phyloP scores from a whole-genome alignment of 2,888 invertebrate species.

The Pollenia angustigena region DNA sequence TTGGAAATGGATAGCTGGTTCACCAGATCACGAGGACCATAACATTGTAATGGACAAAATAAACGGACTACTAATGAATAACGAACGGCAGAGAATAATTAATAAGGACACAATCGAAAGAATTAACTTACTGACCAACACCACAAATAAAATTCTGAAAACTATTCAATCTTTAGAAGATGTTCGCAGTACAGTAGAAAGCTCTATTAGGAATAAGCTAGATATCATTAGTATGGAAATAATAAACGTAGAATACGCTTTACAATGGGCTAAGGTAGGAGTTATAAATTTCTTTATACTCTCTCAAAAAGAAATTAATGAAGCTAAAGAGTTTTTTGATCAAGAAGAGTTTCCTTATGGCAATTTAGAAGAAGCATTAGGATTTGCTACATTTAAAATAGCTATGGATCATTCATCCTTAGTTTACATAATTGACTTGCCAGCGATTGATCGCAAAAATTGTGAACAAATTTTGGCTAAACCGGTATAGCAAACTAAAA shows the following conservation, averaged over 20 bases:
- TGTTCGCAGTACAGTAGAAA: background rate
- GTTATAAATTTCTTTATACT: constrained; percentile 71
- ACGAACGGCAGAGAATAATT: background rate
- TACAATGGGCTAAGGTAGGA: too few species aligned
- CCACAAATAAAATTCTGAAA: background rate
- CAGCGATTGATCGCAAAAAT: constrained; percentile 49
- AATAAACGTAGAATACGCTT: too few species aligned
- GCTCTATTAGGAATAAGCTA: too few species aligned
- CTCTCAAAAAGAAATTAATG: constrained; percentile 66
- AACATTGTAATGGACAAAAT: constrained; percentile 34
- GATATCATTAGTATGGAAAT: too few species aligned
- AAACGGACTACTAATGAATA: constrained; percentile 25
- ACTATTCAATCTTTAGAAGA: background rate
- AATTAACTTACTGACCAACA: background rate
- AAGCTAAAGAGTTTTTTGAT: constrained; percentile 55
- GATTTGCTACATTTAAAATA: constrained; percentile 67
- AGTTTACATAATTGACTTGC: constrained; percentile 65
- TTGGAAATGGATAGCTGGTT: constrained; percentile 31
- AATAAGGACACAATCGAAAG: background rate
- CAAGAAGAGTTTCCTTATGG: constrained; percentile 62
- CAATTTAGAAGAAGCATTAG: constrained; percentile 65
- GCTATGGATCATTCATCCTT: too few species aligned
- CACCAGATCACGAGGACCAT: constrained; percentile 42
- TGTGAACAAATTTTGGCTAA: constrained; percentile 67
- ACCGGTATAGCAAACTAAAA: constrained; percentile 59